phyloP scores from a whole-genome alignment of 1,140 invertebrate genomes.

The Lamellibrachia luymesi region DNA sequence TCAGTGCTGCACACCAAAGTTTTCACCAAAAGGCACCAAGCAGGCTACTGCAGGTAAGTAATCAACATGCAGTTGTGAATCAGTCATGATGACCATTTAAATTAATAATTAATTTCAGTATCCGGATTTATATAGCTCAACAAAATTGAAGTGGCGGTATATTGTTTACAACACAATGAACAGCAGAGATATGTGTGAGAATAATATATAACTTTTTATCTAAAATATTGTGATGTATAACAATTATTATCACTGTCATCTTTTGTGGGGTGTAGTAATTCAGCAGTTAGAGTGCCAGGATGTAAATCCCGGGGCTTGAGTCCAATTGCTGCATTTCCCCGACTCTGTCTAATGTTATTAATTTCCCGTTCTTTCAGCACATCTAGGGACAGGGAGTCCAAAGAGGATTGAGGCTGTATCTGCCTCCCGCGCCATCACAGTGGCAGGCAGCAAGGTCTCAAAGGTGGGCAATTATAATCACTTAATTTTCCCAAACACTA shows the following conservation, averaged over 20 bases:
- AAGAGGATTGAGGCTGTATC: neutral
- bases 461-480: neutral
- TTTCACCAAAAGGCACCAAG: neutral
- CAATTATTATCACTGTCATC: too few relatives aligned
- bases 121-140: neutral
- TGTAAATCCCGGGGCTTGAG: too few relatives aligned
- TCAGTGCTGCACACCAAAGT: conserved; percentile 27
- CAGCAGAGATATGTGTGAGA: neutral
- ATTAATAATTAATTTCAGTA: neutral
- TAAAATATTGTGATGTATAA: neutral
- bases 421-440: neutral
- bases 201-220: neutral
- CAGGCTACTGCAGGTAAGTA: neutral
- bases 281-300: too few relatives aligned
- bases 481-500: neutral
- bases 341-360: neutral
- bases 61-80: neutral
- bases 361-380: neutral
- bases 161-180: neutral
- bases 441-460: neutral
- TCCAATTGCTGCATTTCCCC: neutral
- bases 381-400: neutral
- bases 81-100: neutral
- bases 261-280: too few relatives aligned
- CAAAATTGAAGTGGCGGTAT: too few relatives aligned